Conservation (phyloP, 1,140 invertebrate genomes). For the Bombus consobrinus region DNA sequence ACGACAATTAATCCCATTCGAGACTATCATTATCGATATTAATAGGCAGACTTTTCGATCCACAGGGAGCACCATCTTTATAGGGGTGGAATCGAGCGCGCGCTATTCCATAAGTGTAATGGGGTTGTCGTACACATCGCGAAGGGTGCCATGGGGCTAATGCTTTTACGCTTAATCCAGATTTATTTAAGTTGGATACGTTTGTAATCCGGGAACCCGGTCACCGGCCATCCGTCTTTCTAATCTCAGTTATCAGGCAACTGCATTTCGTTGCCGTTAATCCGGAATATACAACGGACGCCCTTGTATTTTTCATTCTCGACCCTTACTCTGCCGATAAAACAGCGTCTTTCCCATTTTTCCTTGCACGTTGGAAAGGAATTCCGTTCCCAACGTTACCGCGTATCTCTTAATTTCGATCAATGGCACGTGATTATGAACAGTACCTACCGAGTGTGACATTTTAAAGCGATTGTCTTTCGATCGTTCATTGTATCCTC, state of each 20-base stretch:
- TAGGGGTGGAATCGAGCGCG: neutral
- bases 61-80: neutral
- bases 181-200: slow-evolving; percentile 45
- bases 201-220: slow-evolving; percentile 30
- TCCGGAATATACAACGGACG: slow-evolving; percentile 9
- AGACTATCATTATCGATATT: neutral
- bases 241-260: slow-evolving; percentile 41
- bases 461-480: neutral
- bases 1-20: neutral
- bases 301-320: slow-evolving; percentile 16
- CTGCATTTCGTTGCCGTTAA: slow-evolving; percentile 32
- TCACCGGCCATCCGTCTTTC: slow-evolving; percentile 29
- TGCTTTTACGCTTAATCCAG: slow-evolving; percentile 28
- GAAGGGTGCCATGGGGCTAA: neutral
- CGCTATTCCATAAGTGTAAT: neutral
- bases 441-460: too few relatives aligned
- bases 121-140: neutral
- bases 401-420: neutral
- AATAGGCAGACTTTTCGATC: neutral
- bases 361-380: neutral
- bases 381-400: neutral
- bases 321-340: neutral
- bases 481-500: rapidly evolving
- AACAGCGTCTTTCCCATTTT: neutral
- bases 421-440: neutral